Evolutionary conservation across 2,888 invertebrate species (phyloP).

Genomic region (Watsonalla cultraria): DNA sequence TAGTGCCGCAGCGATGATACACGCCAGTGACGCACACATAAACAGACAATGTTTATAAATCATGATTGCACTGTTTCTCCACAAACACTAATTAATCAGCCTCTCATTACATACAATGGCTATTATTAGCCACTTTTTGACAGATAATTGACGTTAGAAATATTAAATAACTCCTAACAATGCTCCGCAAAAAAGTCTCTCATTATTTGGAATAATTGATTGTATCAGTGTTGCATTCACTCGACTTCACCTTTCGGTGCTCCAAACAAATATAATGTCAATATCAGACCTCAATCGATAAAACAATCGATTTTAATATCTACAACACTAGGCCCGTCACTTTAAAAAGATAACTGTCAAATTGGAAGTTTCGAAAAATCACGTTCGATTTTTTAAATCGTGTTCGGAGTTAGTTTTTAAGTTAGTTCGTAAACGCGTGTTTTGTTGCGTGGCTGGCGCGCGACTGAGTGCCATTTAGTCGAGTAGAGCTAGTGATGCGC

Average conservation of each 20-base stretch:
- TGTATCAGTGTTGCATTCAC: constrained; percentile 12
- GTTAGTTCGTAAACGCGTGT: constrained; percentile 25
- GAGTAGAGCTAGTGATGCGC: constrained; percentile 18
- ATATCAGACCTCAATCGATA: background rate
- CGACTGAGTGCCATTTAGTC: constrained; percentile 24
- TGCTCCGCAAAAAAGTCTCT: background rate
- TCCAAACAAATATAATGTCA: constrained; percentile 4
- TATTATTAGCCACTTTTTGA: constrained; percentile 8
- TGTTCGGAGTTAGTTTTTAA: constrained; percentile 26
- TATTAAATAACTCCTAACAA: background rate
- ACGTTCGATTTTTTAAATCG: constrained; percentile 20
- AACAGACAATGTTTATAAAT: constrained; percentile 36
- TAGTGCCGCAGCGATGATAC: constrained; percentile 28
- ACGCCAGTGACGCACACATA: constrained; percentile 39
- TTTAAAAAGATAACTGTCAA: background rate
- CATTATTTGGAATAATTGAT: background rate
- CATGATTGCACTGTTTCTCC: constrained; percentile 36
- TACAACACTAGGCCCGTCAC: constrained; percentile 10
- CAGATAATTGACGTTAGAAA: constrained; percentile 15
- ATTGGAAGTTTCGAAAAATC: background rate
- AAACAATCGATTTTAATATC: background rate
- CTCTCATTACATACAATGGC: constrained; percentile 21
- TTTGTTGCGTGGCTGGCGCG: constrained; percentile 12
- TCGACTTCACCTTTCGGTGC: constrained; percentile 10
- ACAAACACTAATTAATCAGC: constrained; percentile 23